Evolutionary conservation across 30 jellyfish, hydroid and myxozoan species (phyloP), one percentile per base, ranked within the genome.

Genomic region (Aurelia aurita complex sp. Pacific): DNA sequence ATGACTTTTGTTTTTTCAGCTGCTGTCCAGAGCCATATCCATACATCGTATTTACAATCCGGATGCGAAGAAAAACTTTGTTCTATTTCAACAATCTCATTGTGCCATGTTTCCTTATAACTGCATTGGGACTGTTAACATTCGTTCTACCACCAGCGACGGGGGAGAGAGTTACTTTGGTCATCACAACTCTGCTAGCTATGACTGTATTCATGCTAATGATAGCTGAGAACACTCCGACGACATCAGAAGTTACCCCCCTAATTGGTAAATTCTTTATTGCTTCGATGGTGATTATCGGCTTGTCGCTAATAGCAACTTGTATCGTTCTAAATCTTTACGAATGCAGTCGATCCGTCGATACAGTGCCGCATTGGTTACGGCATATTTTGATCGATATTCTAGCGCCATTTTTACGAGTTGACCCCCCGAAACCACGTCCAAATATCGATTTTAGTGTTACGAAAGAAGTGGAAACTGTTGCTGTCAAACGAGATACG

Each of bases 161-260:
- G n/a, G 98, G 98, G 10, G 98, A 91, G 75, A 77, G 98, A 16
- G 94, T 91, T n/a, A 91, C 98, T 18, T 85, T 91, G 29, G 98
- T 91, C 17, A 91, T 91, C 67, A 91, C 98, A 14, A 91, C 98
- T 14, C 85, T 91, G 18, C 88, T 91, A 7, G 98, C 98, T 4
- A 85, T 91, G 98, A 91, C 98, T 35, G 98, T 91, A 19, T 91
- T 91, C 74, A 91, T 91, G 98, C 77, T 91, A 69, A 91, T 87
- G 94, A 91, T 91, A 13, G 98, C 98, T 5, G 98, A 91, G 73
- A 91, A 86, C 55, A 91, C 98, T 12, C 98, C 98, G 35, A 85
- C 97, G 23, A 85, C 98, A 14, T 91, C 98, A 5, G 92, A 91
- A 67, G 97, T 85, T 15, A 91, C 98, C 64, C 98, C 98, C 16